Evolutionary conservation across 2,113 vertebrate genomes (phyloP).

Genomic region (Echinops telfairi): DNA sequence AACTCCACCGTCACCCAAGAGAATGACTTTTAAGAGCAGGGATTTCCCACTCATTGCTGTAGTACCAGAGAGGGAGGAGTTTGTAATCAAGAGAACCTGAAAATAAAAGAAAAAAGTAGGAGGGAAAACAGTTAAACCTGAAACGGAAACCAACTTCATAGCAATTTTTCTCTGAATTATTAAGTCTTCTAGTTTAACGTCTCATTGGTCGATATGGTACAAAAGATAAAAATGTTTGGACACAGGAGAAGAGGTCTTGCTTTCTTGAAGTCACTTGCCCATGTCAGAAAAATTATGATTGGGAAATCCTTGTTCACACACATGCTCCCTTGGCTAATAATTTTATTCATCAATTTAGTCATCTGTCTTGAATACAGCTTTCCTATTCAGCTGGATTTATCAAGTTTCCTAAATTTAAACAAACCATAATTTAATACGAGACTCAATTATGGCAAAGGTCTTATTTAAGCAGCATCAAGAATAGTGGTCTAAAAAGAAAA

Average conservation of each 20-base stretch:
- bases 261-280: slow-evolving; percentile 58
- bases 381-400: slow-evolving; percentile 56
- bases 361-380: slow-evolving; percentile 45
- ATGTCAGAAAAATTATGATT: slow-evolving; percentile 42
- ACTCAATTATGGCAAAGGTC: slow-evolving; percentile 50
- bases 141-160: slow-evolving; percentile 62
- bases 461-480: slow-evolving; percentile 55
- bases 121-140: slow-evolving; percentile 63
- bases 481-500: slow-evolving; percentile 55
- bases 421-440: slow-evolving; percentile 58
- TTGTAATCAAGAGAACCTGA: slow-evolving; percentile 77
- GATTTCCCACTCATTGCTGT: slow-evolving; percentile 96
- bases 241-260: slow-evolving; percentile 23
- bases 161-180: slow-evolving; percentile 48
- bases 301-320: slow-evolving; percentile 31
- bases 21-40: slow-evolving; percentile 96
- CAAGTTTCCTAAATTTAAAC: slow-evolving; percentile 60
- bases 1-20: slow-evolving; percentile 97
- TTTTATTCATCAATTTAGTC: slow-evolving; percentile 51
- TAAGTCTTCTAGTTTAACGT: slow-evolving; percentile 50
- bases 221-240: slow-evolving; percentile 48
- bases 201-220: slow-evolving; percentile 56
- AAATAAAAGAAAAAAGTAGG: slow-evolving; percentile 76
- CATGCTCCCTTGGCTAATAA: slow-evolving; percentile 47
- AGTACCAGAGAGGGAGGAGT: slow-evolving; percentile 57